Evolutionary conservation across 2,797 vertebrate species (phyloP).

Genomic region (Eulemur mongoz): DNA sequence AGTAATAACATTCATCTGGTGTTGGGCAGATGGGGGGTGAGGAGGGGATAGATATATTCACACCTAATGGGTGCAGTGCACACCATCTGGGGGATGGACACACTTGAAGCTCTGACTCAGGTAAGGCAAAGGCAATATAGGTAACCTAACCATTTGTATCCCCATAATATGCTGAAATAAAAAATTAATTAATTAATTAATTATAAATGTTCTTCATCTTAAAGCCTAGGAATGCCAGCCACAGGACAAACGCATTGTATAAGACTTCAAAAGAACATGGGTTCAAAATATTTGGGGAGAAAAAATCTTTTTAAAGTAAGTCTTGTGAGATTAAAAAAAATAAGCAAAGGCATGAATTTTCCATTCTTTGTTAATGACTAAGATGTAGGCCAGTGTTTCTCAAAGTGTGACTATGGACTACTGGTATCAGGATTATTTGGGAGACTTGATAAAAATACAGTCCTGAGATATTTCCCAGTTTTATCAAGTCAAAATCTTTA

Average conservation of each 20-base stretch:
- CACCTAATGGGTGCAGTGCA: too few relatives aligned
- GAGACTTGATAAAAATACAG: background rate
- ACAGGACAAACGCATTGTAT: background rate
- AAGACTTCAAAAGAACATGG: background rate
- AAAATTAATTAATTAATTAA: too few relatives aligned
- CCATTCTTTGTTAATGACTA: background rate
- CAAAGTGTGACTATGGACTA: background rate
- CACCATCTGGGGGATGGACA: too few relatives aligned
- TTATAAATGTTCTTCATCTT: background rate
- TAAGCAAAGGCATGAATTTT: background rate
- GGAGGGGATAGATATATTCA: too few relatives aligned
- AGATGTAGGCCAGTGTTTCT: background rate
- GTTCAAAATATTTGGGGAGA: background rate
- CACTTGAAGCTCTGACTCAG: too few relatives aligned
- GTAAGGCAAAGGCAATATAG: too few relatives aligned
- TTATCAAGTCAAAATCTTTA: background rate
- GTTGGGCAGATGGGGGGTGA: too few relatives aligned
- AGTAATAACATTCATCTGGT: too few relatives aligned
- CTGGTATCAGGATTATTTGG: background rate
- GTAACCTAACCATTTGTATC: too few relatives aligned
- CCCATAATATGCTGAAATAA: too few relatives aligned
- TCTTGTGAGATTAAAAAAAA: background rate
- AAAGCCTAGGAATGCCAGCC: slow-evolving; percentile 44
- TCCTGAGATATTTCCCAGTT: background rate
- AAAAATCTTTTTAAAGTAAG: background rate